These are phyloP conservation scores for Torymus tubicola DNA, from an alignment of 2,888 invertebrate genomes.

Conservation along the genomic window DNA sequence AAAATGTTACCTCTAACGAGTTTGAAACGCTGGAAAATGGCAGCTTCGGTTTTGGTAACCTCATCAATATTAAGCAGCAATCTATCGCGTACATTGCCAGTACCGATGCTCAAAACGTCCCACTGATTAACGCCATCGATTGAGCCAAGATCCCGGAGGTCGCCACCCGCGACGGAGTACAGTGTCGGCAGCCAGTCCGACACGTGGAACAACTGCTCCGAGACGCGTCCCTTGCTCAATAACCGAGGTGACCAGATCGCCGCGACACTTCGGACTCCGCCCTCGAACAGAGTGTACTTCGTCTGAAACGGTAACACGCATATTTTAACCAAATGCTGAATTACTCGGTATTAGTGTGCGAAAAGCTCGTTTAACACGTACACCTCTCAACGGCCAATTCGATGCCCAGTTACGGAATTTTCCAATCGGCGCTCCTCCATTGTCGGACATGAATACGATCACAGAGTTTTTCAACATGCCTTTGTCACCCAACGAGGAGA, in stretches of 20 bases:
- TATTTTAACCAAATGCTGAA: too few relatives aligned
- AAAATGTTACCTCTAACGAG: conserved; percentile 68
- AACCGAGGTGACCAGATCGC: conserved; percentile 83
- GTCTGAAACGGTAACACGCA: conserved; percentile 73
- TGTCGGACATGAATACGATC: conserved; percentile 82
- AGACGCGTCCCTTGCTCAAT: conserved; percentile 79
- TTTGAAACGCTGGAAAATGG: conserved; percentile 71
- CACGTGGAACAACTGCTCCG: conserved; percentile 81
- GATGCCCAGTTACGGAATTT: conserved; percentile 79
- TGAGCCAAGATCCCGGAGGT: conserved; percentile 67
- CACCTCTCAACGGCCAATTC: conserved; percentile 82
- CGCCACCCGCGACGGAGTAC: conserved; percentile 80
- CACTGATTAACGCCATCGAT: conserved; percentile 78
- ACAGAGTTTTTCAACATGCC: conserved; percentile 81
- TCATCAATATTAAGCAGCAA: conserved; percentile 79
- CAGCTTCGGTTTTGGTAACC: conserved; percentile 69
- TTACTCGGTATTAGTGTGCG: too few relatives aligned
- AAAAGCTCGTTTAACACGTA: conserved; percentile 67
- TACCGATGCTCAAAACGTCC: conserved; percentile 75
- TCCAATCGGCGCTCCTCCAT: conserved; percentile 80
- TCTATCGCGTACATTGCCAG: conserved; percentile 72
- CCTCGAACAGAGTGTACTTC: conserved; percentile 85
- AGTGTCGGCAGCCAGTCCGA: conserved; percentile 85
- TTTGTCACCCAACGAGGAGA: conserved; percentile 77
- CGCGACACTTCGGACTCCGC: conserved; percentile 81